phyloP scores from a whole-genome alignment of 2,797 vertebrate species.

The Tenualosa ilisha region DNA sequence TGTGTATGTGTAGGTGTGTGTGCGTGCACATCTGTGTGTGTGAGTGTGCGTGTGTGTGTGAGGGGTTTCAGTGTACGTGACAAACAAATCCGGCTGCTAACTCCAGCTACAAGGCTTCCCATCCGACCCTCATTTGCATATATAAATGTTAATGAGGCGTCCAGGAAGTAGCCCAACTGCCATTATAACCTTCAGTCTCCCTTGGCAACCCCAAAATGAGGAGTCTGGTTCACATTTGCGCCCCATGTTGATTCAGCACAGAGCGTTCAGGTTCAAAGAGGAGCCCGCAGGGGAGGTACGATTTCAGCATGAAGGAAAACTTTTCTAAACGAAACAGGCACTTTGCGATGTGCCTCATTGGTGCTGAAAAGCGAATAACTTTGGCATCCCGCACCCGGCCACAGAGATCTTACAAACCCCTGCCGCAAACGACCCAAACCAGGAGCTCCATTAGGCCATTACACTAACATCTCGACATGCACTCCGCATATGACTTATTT shows the following conservation, averaged over 20 bases:
- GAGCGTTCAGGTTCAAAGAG: constrained; percentile 51
- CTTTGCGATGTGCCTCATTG: constrained; percentile 49
- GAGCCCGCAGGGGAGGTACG: constrained; percentile 38
- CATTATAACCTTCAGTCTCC: constrained; percentile 50
- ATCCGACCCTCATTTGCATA: constrained; percentile 50
- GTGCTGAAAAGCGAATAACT: constrained; percentile 52
- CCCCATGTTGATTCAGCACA: constrained; percentile 34
- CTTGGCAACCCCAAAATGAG: constrained; percentile 41
- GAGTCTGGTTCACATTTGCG: constrained; percentile 57
- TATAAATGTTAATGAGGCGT: constrained; percentile 54
- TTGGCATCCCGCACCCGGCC: constrained; percentile 28
- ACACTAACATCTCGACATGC: constrained; percentile 8
- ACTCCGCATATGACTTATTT: not conserved
- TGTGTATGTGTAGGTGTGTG: not conserved
- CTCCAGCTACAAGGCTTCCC: constrained; percentile 40
- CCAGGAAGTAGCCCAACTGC: constrained; percentile 48
- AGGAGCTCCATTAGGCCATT: constrained; percentile 22
- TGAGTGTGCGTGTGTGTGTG: not conserved
- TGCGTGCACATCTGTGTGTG: not conserved
- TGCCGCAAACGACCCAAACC: constrained; percentile 17
- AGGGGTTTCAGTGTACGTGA: not conserved
- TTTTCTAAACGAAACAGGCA: constrained; percentile 49
- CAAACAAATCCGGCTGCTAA: constrained; percentile 3
- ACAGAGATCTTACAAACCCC: not conserved
- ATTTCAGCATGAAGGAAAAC: constrained; percentile 50